Base-by-base conservation (phyloP, 2,113 vertebrate species). In the Microtus richardsoni region DNA sequence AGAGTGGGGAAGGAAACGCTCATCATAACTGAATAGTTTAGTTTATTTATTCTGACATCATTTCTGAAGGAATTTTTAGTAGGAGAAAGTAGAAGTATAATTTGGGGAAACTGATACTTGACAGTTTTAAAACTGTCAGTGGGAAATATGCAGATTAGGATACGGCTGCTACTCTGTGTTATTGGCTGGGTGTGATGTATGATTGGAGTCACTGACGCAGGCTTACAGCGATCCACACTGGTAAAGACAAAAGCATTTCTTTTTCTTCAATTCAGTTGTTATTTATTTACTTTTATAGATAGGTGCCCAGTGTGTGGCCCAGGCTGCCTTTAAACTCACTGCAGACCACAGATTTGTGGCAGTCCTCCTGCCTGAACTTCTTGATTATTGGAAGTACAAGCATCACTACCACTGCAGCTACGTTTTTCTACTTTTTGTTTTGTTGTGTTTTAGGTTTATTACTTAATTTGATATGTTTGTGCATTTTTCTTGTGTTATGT, bases 51-150 rank as follows among this genome's bases (percentile, higher is more conserved):
- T 73, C 54, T 84, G 54, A 90, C 94, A 88, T 28, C 49, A 73
- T 83, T 70, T 96, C 94, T 93, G 73, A 70, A 95, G 97, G 44
- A 52, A 89, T 75, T 94, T 86, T 96, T 47, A 93, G 44, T 44
- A 96, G 78, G 54, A 94, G 36, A 84, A 94, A 95, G 60, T 60
- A 91, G 82, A 96, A 94, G 70, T 90, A 58, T 58, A 58, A 58
- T 58, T 58, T 75, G 71, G 54, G 75, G 44, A 93, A 83, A 73
- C 36, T 88, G n/a, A 60, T 86, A 80, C 36, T 71, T 94, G 39
- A 44, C 64, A 71, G 89, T 96, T 71, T 28, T 2, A 62, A 90
- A 90, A 28, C 17, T 68, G 41, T 89, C 22, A 80, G 7, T 92
- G 47, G 41, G 16, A 95, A 95, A 88, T 86, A 86, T 24, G 41